These are phyloP conservation scores for Penaeus indicus DNA, from an alignment of 1,140 invertebrate species.

Conservation along the genomic window DNA sequence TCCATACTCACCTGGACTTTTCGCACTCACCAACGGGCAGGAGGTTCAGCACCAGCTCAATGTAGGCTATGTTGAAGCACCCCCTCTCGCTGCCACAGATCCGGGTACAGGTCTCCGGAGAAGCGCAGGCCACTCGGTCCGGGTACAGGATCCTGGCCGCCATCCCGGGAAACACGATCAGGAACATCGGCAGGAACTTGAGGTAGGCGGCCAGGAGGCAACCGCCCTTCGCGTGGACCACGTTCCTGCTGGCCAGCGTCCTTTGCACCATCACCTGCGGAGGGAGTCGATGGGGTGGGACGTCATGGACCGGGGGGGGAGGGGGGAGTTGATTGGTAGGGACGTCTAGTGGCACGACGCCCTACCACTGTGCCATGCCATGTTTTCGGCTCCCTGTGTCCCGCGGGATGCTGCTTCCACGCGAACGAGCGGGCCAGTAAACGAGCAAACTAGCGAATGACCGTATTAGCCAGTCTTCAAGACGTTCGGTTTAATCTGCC, in stretches of 20 bases:
- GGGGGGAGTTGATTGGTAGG: too few species aligned
- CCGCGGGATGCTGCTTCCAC: too few species aligned
- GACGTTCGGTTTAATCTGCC: too few species aligned
- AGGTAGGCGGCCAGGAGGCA: conserved; percentile 74
- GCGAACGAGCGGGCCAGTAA: too few species aligned
- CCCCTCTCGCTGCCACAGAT: conserved; percentile 70
- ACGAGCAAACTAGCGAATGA: too few species aligned
- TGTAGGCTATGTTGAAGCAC: conserved; percentile 74
- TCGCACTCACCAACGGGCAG: conserved; percentile 70
- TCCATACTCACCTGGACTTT: too few species aligned
- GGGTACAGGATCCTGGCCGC: conserved; percentile 72
- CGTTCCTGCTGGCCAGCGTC: conserved; percentile 73
- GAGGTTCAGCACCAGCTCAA: conserved; percentile 72
- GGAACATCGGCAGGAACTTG: conserved; percentile 74
- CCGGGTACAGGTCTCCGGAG: conserved; percentile 26
- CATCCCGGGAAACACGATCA: conserved; percentile 76
- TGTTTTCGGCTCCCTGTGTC: too few species aligned
- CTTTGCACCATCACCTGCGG: conserved; percentile 75
- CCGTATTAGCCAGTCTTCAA: too few species aligned
- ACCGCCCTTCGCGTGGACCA: conserved; percentile 74
- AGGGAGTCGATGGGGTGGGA: background rate
- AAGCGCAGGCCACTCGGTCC: conserved; percentile 70
- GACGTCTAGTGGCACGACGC: too few species aligned
- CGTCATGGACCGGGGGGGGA: too few species aligned
- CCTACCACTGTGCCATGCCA: too few species aligned